Base-by-base conservation (phyloP, 2,888 invertebrate species). In the Ichneumoninae sp. region DNA sequence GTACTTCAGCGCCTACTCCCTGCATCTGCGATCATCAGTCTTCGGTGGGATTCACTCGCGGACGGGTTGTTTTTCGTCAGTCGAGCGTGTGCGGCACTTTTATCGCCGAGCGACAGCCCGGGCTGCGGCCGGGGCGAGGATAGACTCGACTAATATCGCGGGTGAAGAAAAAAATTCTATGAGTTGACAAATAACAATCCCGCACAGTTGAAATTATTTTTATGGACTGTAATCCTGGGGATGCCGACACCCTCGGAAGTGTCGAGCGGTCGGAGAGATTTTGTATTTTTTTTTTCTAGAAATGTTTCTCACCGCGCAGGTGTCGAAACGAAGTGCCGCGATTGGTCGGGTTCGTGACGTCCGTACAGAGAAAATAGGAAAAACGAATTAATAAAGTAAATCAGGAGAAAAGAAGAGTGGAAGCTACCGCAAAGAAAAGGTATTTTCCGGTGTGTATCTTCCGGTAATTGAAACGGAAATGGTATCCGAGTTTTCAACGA, bases 1-100 rank as follows among this genome's bases (percentile, higher is more conserved):
- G 70, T 57, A 30, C 70, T 78, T 57, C 60, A 26, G 3, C 50
- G 33, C 60, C 54, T 33, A 30, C 60, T 44, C 57, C 7, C 57
- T 22, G 7, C 74, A 40, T 30, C 22, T 74, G 69, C 81, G 81
- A 78, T 68, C 74, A 82, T 84, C 84, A 84, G 84, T 84, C 81
- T 52, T 54, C 54, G 40, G 36, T 52, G 50, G 47, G 73, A 70
- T 74, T 78, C 76, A 70, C 78, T 78, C 84, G 84, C 54, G 84
- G 40, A 78, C 78, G 84, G 84, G 73, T 68, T 70, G 30, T 22
- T 73, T 74, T 44, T 44, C 60, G 26, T 68, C 81, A 40, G 63
- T 73, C 81, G 71, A 26, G 26, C 33, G 26, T 13, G n/a, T 44
- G 13, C 30, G 47, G 54, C 10, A 6, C 13, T 60, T 50, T 83